Evolutionary conservation across 2,888 invertebrate species (phyloP), one percentile per base, ranked within the genome.

Genomic region (Drosophila mimica): DNA sequence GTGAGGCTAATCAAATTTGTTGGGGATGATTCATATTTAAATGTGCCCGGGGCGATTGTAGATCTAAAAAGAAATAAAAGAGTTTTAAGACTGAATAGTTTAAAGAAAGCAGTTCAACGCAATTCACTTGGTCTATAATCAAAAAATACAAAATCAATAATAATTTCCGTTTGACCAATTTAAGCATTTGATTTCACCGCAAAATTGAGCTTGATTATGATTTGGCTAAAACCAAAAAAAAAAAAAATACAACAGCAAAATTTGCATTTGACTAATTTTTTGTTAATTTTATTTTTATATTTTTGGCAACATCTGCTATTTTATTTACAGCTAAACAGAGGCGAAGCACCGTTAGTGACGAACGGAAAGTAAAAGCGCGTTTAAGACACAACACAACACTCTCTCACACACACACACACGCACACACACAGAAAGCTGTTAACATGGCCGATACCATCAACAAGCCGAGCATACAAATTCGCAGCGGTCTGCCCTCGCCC

Each of bases 381-480:
- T 72, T 72, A 60, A 68, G 52, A 65, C 34, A 34, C 36, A 15
- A 40, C n/a, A 59, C 46, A 52, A 36, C 49, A 30, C 64, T 31
- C 51, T 52, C 72, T 36, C 48, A 56, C 40, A 36, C 6, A 17
- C 17, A 53, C 54, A n/a, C 34, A 51, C 30, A 48, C 33, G 43
- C 6, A 57, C n/a, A 63, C 25, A 58, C 7, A 56, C 4, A 65
- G 15, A 52, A 1, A 74, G 48, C 17, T 53, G 36, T n/a, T 28
- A 64, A 82, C 56, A 92, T 92, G 92, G 89, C 92, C 73, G 92
- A 92, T 70, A 91, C 88, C 51, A 83, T 89, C 74, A 91, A 90
- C 75, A 92, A 92, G 80, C 88, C 91, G 54, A 92, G 92, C 84
- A 73, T 92, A 70, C 91, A 92, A 76, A 84, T 92, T 48, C 92